Evolutionary conservation across 2,797 vertebrate genomes (phyloP).

Genomic region (Myotis findleyi): DNA sequence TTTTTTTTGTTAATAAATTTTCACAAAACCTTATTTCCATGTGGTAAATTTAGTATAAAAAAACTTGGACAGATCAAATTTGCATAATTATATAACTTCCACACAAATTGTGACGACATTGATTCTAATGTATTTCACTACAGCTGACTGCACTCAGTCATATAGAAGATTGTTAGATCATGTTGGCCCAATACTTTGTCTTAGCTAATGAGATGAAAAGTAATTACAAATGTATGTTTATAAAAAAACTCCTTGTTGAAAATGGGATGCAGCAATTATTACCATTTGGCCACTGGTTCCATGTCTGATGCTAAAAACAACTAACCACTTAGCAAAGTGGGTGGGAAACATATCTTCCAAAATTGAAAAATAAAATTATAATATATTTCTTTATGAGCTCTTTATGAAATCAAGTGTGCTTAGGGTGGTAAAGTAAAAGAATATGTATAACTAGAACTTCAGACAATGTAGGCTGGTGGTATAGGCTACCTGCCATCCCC

Average conservation of each 20-base stretch:
- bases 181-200: not conserved
- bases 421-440: not conserved
- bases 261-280: not conserved
- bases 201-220: not conserved
- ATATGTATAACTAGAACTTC: not conserved
- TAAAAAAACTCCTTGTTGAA: not conserved
- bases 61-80: not conserved
- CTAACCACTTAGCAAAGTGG: not conserved
- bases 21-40: not conserved
- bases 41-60: not conserved
- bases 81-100: conserved; percentile 8
- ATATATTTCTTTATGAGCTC: not conserved
- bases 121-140: not conserved
- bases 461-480: not conserved
- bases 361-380: conserved; percentile 3
- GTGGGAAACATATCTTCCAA: not conserved
- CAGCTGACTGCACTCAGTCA: not conserved
- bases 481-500: not conserved
- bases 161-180: not conserved
- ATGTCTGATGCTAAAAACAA: not conserved
- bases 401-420: not conserved
- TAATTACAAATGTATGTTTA: not conserved
- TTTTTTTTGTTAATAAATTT: conserved; percentile 38
- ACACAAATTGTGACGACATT: not conserved
- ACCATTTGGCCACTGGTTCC: not conserved